Evolutionary conservation across 1,140 invertebrate species (phyloP).

Genomic region (Ditylenchus dipsaci): DNA sequence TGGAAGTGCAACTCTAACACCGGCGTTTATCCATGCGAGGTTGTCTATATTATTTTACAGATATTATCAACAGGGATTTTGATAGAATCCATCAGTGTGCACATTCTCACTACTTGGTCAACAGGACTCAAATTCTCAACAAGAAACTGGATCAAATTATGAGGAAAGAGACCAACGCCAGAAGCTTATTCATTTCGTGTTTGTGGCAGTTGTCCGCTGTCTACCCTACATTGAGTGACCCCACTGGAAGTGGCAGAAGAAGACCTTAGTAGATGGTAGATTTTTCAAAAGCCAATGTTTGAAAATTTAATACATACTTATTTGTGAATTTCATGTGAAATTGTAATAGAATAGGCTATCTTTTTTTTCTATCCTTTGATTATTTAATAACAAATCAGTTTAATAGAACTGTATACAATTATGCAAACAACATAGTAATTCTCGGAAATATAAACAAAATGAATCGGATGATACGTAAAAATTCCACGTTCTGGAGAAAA

Average conservation of each 20-base stretch:
- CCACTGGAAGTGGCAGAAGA: slow-evolving; percentile 5
- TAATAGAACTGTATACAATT: too few relatives aligned
- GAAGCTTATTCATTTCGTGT: slow-evolving; percentile 33
- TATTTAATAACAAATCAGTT: too few relatives aligned
- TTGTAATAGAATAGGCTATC: too few relatives aligned
- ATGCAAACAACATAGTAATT: too few relatives aligned
- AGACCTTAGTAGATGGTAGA: background rate
- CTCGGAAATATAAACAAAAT: too few relatives aligned
- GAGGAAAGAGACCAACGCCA: background rate
- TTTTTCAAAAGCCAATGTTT: background rate
- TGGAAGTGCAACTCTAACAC: slow-evolving; percentile 39
- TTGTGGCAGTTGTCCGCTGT: slow-evolving; percentile 35
- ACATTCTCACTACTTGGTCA: slow-evolving; percentile 7
- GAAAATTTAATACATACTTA: background rate
- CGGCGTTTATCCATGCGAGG: slow-evolving; percentile 45
- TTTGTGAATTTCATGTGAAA: background rate
- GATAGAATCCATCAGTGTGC: slow-evolving; percentile 41
- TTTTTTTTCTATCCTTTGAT: too few relatives aligned
- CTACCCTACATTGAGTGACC: slow-evolving; percentile 12
- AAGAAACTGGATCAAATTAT: background rate
- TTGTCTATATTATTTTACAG: slow-evolving; percentile 7
- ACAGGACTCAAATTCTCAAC: background rate
- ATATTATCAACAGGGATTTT: background rate
- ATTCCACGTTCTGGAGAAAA: too few relatives aligned
- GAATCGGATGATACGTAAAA: too few relatives aligned